Evolutionary conservation across 2,888 invertebrate species (phyloP), one percentile per base, ranked within the genome.

Genomic region (Tenthredo notha): DNA sequence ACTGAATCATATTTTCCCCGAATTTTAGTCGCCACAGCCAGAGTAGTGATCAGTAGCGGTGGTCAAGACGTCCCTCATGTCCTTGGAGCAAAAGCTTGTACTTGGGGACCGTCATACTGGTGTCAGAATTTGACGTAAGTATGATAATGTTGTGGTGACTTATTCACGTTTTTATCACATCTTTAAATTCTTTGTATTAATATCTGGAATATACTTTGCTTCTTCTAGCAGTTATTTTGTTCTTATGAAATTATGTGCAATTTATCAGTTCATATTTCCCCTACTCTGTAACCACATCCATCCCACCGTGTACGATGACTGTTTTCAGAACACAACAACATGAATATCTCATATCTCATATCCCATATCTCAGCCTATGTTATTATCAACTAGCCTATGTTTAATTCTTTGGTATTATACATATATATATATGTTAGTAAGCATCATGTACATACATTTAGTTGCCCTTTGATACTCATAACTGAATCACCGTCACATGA

Each of bases 61-160:
- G 80, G 83, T 33, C 86, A 86, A 54, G 85, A 88, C 72, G 78
- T 86, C 43, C 86, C 86, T 33, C 89, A 87, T 84, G 84, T 90
- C 75, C 84, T 92, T 40, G 97, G 97, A 25, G 93, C 94, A 61
- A 94, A 95, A 75, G 95, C 95, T 90, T 98, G 98, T 92, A 96
- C 96, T 7, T 96, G 96, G 95, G 98, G 98, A 9, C 97, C 97
- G 4, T 94, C 95, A 0, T 97, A 96, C 91, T 98, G 98, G 97
- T 98, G 98, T 93, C 94, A 95, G 88, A 94, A 90, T 94, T 94
- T 93, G 91, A 94, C 90, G 95, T 95, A 94, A 93, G 94, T 88
- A 84, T 21, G 12, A 40, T 10, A 10, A 15, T 15, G 10, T 80
- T 80, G 4, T 83, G 18, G 18, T 18, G 10, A 29, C 15, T 15